A percentile compares a stretch with the other conserved stretches of the same genome.
These are phyloP conservation scores for Elaphurus davidianus DNA, from an alignment of 2,113 vertebrate genomes.

Conservation along the genomic window DNA sequence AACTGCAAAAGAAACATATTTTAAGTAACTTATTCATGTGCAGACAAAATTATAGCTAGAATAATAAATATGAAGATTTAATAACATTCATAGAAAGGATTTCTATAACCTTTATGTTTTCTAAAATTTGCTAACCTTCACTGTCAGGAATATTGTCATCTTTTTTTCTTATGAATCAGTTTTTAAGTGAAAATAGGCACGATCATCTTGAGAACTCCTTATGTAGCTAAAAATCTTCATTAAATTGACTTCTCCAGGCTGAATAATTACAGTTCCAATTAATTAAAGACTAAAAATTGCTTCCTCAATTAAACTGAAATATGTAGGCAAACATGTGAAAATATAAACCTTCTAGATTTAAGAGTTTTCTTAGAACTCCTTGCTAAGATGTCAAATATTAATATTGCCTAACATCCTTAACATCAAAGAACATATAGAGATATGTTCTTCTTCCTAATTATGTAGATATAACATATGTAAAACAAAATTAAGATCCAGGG, in stretches of 20 bases:
- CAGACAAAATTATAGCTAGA: not conserved
- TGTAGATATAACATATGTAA: conserved; percentile 42
- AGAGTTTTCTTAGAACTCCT: conserved; percentile 36
- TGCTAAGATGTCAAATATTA: conserved; percentile 52
- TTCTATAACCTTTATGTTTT: not conserved
- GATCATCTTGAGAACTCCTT: conserved; percentile 24
- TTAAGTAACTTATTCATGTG: not conserved
- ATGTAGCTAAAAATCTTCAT: conserved; percentile 27
- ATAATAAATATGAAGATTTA: not conserved
- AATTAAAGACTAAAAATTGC: conserved; percentile 62
- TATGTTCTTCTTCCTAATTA: conserved; percentile 51
- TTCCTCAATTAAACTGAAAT: conserved; percentile 52
- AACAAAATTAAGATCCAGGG: conserved; percentile 44
- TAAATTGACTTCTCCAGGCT: conserved; percentile 28
- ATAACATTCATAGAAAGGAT: not conserved
- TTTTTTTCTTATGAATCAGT: not conserved
- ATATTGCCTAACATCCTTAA: conserved; percentile 34
- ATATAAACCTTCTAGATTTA: conserved; percentile 42
- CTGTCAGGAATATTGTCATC: not conserved
- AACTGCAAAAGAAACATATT: not conserved
- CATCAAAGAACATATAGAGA: conserved; percentile 41
- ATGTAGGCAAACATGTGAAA: conserved; percentile 58
- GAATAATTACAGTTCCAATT: conserved; percentile 53
- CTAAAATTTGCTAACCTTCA: not conserved
- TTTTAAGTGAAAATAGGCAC: conserved; percentile 6